Conservation (phyloP, 1,140 invertebrate species). For the Pseudoatta argentina region DNA sequence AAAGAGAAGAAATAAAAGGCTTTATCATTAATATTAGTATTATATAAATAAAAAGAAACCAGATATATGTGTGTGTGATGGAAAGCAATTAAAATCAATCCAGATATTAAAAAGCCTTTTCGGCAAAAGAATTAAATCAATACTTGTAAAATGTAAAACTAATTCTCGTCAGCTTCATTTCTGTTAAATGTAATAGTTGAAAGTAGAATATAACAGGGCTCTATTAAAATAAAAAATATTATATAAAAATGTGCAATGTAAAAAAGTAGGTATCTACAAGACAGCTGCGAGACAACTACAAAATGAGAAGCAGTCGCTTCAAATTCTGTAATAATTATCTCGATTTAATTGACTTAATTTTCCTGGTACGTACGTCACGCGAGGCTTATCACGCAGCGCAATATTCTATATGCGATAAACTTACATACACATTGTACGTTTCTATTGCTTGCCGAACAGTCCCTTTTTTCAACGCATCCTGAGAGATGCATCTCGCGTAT, state of each 20-base stretch:
- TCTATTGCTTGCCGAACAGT: neutral
- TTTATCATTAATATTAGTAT: neutral
- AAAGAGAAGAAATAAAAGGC: neutral
- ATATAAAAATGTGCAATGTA: neutral
- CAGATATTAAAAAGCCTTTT: neutral
- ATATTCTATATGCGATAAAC: slow-evolving; percentile 4
- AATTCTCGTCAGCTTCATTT: neutral
- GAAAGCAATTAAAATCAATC: neutral
- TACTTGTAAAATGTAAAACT: neutral
- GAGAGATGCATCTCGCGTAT: slow-evolving; percentile 7
- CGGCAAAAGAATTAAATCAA: neutral
- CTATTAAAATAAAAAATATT: neutral
- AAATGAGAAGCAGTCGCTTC: neutral
- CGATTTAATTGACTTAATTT: slow-evolving; percentile 1
- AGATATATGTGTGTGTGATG: neutral
- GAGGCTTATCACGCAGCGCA: neutral
- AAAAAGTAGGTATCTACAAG: neutral
- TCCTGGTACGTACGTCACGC: neutral
- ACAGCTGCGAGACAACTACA: neutral
- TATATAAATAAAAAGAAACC: neutral
- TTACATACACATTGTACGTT: slow-evolving; percentile 21
- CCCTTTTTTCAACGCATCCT: neutral
- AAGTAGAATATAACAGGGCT: neutral
- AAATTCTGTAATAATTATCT: slow-evolving; percentile 7
- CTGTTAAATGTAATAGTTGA: neutral